Evolutionary conservation across 2,888 invertebrate genomes (phyloP).

Genomic region (Athripsodes cinereus): DNA sequence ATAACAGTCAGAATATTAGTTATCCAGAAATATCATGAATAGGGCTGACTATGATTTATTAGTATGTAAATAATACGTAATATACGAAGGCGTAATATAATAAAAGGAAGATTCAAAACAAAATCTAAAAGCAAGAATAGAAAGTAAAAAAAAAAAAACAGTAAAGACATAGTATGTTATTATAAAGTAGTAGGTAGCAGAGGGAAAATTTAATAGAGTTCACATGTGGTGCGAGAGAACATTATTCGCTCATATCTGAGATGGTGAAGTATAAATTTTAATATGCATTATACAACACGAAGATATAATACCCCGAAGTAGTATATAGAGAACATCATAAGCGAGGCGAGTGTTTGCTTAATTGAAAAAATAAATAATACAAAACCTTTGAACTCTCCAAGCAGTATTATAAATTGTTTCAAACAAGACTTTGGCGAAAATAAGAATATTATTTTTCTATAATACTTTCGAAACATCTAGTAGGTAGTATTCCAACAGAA

Average conservation of each 20-base stretch:
- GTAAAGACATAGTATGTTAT: no score
- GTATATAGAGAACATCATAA: neutral
- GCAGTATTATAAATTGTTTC: neutral
- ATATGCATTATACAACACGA: no score
- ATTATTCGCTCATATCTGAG: slow-evolving; percentile 1
- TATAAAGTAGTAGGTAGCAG: neutral
- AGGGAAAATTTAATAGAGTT: neutral
- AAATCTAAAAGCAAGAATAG: no score
- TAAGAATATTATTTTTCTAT: neutral
- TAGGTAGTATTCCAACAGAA: no score
- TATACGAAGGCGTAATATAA: neutral
- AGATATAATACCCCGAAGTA: neutral
- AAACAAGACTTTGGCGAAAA: neutral
- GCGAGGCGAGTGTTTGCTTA: neutral
- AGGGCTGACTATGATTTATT: no score
- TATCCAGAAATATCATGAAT: no score
- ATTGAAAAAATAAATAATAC: slow-evolving; percentile 2
- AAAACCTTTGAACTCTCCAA: neutral
- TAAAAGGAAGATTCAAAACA: no score
- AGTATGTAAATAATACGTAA: no score
- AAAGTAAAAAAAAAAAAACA: no score
- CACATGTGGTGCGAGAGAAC: neutral
- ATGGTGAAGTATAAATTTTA: neutral
- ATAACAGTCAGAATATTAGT: no score
- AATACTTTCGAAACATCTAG: neutral